These are phyloP conservation scores for Xestia c-nigrum DNA, from an alignment of 2,888 invertebrate species.

Conservation along the genomic window DNA sequence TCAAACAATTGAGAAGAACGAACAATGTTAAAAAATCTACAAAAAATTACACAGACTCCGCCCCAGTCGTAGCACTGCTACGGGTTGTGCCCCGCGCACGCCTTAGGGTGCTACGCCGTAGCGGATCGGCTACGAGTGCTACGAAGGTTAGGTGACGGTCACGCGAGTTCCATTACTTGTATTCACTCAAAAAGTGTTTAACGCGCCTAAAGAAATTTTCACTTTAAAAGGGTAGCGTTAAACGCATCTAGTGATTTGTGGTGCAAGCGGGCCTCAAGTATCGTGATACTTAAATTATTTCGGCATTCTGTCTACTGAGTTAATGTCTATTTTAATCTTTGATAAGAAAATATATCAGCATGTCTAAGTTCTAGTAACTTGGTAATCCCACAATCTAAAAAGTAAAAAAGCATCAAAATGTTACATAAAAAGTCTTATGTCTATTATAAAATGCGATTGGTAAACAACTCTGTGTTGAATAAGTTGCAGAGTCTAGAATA, in stretches of 20 bases:
- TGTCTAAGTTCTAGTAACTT: slow-evolving; percentile 17
- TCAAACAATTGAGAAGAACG: neutral
- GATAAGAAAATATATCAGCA: slow-evolving; percentile 32
- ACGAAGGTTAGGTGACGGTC: too few species aligned
- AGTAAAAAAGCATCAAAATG: slow-evolving; percentile 41
- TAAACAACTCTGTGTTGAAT: slow-evolving; percentile 25
- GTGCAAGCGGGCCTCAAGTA: neutral
- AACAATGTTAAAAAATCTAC: neutral
- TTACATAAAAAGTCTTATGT: slow-evolving; percentile 32
- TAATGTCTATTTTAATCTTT: slow-evolving; percentile 20
- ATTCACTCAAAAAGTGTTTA: too few species aligned
- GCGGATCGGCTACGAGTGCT: too few species aligned
- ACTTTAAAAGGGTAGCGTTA: neutral
- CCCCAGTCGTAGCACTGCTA: too few species aligned
- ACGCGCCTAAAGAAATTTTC: too few species aligned
- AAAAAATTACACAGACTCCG: too few species aligned
- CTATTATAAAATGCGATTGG: slow-evolving; percentile 46
- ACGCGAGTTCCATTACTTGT: too few species aligned
- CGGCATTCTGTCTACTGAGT: slow-evolving; percentile 21
- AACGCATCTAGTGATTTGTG: neutral
- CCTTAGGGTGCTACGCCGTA: too few species aligned
- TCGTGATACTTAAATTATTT: slow-evolving; percentile 31
- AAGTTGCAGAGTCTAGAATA: slow-evolving; percentile 21
- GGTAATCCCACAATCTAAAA: slow-evolving; percentile 37
- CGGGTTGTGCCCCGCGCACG: too few species aligned